Evolutionary conservation across 2,888 invertebrate species (phyloP).

Genomic region (Pandemis heparana): DNA sequence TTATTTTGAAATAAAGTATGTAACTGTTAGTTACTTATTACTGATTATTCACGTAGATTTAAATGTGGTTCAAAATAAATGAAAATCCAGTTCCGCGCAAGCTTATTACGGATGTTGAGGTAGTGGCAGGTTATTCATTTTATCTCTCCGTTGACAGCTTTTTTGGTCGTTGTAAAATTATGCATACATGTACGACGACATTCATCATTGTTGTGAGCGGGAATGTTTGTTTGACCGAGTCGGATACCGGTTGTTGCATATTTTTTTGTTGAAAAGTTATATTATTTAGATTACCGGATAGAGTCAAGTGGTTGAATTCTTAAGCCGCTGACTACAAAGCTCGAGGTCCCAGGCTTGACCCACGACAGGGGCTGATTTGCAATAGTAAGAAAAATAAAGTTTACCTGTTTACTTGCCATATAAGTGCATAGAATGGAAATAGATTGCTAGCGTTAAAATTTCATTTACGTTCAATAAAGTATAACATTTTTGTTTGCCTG

Average conservation of each 20-base stretch:
- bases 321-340: too few species aligned
- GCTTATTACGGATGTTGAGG: conserved; percentile 22
- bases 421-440: too few species aligned
- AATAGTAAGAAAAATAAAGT: too few species aligned
- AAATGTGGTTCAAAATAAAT: conserved; percentile 11
- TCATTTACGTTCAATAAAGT: too few species aligned
- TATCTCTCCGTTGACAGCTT: conserved; percentile 48
- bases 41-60: background rate
- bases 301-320: too few species aligned
- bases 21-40: too few species aligned
- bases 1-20: too few species aligned
- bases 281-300: background rate
- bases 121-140: conserved; percentile 45
- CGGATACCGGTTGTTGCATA: background rate
- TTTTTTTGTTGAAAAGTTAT: background rate
- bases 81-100: conserved; percentile 15
- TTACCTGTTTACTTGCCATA: too few species aligned
- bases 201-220: conserved; percentile 19
- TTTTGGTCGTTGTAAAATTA: conserved; percentile 58
- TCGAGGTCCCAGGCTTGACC: too few species aligned
- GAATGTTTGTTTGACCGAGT: conserved; percentile 16
- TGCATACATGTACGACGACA: conserved; percentile 54
- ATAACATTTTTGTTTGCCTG: too few species aligned
- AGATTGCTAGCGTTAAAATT: too few species aligned
- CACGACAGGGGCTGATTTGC: too few species aligned